Percentiles rank a stretch among this genome's conserved stretches.
Evolutionary conservation across 64 coral and sea anemone species (phyloP).

Genomic region (Stichodactyla mertensii): DNA sequence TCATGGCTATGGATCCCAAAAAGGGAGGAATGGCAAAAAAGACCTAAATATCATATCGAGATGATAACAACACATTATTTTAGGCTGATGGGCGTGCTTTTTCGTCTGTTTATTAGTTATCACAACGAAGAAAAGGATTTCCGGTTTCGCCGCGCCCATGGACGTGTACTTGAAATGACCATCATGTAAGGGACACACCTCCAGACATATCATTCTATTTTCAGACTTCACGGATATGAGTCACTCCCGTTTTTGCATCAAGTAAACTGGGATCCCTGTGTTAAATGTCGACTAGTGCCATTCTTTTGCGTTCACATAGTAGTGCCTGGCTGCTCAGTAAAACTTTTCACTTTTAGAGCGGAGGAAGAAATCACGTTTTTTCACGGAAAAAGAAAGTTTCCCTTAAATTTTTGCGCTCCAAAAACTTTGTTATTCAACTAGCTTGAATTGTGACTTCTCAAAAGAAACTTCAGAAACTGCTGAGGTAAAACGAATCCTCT

Average conservation of each 20-base stretch:
- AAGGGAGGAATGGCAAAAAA: too few relatives aligned
- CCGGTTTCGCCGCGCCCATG: too few relatives aligned
- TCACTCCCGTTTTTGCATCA: neutral
- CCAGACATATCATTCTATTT: too few relatives aligned
- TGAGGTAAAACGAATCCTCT: conserved; percentile 17
- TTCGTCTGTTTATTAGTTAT: too few relatives aligned
- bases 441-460: neutral
- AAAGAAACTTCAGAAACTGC: neutral
- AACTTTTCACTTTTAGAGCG: neutral
- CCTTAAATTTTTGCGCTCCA: neutral
- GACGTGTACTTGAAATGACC: too few relatives aligned
- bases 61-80: too few relatives aligned
- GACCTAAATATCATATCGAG: too few relatives aligned
- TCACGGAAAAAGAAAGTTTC: neutral
- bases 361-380: neutral
- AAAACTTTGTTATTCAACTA: neutral
- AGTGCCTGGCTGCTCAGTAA: neutral
- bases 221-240: too few relatives aligned
- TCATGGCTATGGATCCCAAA: too few relatives aligned
- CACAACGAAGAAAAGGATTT: too few relatives aligned
- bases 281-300: neutral
- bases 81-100: too few relatives aligned
- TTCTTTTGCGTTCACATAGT: neutral
- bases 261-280: neutral
- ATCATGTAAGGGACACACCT: too few relatives aligned